Evolutionary conservation across 2,888 invertebrate genomes (phyloP).

Genomic region (Macaria liturata): DNA sequence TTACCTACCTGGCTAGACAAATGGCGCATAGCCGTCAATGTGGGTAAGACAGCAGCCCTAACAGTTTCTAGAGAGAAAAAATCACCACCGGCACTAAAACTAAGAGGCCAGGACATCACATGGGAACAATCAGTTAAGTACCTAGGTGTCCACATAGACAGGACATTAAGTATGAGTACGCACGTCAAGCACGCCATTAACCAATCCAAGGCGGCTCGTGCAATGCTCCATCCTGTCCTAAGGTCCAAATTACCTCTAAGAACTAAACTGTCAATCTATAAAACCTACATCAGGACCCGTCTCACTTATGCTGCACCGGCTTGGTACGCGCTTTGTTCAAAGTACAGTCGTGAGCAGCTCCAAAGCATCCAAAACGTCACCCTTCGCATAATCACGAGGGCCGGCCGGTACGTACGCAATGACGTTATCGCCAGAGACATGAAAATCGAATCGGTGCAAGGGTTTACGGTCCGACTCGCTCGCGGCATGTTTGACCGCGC

Average conservation of each 20-base stretch:
- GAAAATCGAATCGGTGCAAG: conserved; percentile 5
- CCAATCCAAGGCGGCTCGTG: conserved; percentile 12
- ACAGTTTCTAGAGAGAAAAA: not conserved
- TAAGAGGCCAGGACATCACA: conserved; percentile 14
- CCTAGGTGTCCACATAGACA: conserved; percentile 34
- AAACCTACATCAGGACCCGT: conserved; percentile 28
- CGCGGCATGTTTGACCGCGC: conserved; percentile 5
- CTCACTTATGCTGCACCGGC: conserved; percentile 29
- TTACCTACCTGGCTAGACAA: no score
- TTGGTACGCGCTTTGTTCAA: conserved; percentile 13
- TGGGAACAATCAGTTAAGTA: conserved; percentile 25
- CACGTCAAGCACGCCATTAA: conserved; percentile 21
- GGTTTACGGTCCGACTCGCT: conserved; percentile 1
- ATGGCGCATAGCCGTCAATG: no score
- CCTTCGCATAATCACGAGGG: conserved; percentile 1
- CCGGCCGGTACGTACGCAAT: conserved; percentile 15
- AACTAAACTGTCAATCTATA: conserved; percentile 31
- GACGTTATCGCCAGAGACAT: conserved; percentile 15
- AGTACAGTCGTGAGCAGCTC: not conserved
- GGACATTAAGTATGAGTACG: conserved; percentile 25
- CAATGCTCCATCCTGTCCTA: conserved; percentile 27
- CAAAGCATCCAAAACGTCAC: conserved; percentile 6
- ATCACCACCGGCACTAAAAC: conserved; percentile 1
- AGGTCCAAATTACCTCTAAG: conserved; percentile 28
- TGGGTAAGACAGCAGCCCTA: no score